These are phyloP conservation scores for Cepaea nemoralis DNA, from an alignment of 1,140 invertebrate species.

Conservation along the genomic window DNA sequence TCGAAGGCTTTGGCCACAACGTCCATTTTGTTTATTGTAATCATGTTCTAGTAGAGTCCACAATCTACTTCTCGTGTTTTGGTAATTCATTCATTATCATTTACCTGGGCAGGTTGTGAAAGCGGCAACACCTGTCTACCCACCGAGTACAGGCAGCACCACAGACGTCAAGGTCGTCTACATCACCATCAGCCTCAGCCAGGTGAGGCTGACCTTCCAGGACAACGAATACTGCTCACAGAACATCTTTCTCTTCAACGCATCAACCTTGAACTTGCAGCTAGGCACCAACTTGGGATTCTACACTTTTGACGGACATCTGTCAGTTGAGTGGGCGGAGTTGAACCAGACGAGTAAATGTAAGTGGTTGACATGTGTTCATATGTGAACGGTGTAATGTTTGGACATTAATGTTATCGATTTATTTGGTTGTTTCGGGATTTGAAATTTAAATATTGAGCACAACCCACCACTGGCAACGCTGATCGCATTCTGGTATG, in stretches of 20 bases:
- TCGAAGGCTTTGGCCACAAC: no score
- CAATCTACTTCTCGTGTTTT: no score
- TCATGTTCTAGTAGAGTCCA: no score
- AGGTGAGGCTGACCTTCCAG: not conserved
- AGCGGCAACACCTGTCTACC: not conserved
- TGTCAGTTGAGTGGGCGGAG: not conserved
- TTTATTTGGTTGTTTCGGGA: no score
- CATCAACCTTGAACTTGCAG: not conserved
- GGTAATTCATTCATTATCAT: no score
- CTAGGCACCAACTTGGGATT: not conserved
- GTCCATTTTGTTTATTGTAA: no score
- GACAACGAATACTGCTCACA: slow-evolving; percentile 29
- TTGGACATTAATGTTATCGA: no score
- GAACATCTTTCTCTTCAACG: slow-evolving; percentile 27
- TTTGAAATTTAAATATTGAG: no score
- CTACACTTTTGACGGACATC: not conserved
- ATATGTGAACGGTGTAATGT: no score
- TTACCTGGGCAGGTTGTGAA: slow-evolving; percentile 29
- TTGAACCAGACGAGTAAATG: not conserved
- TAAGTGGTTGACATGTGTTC: no score
- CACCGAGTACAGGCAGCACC: not conserved
- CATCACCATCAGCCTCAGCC: slow-evolving; percentile 29
- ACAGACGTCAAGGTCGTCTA: slow-evolving; percentile 11
- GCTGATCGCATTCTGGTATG: no score
- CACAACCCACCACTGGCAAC: no score